phyloP scores from a whole-genome alignment of 2,797 vertebrate genomes.

The Peromyscus aztecus region DNA sequence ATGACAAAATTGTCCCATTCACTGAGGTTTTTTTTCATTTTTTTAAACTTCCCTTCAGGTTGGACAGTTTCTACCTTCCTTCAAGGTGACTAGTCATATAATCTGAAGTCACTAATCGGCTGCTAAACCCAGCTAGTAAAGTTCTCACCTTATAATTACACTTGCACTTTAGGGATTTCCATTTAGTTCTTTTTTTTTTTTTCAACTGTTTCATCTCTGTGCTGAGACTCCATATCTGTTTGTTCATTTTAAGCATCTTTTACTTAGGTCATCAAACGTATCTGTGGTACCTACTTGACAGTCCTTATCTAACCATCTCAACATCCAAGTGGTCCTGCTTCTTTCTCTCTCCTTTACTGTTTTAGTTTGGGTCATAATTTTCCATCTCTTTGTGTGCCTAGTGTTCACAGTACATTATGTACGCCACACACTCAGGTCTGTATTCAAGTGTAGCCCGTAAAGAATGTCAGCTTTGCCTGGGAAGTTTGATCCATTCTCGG shows the following conservation, averaged over 20 bases:
- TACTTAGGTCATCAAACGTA: not conserved
- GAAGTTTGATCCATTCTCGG: conserved; percentile 5
- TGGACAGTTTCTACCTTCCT: conserved; percentile 24
- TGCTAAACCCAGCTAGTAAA: not conserved
- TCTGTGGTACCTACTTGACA: conserved; percentile 1
- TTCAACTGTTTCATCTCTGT: conserved; percentile 20
- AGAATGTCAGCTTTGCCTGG: conserved; percentile 5
- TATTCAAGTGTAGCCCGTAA: not conserved
- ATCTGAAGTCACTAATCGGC: not conserved
- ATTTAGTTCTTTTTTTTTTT: conserved; percentile 14
- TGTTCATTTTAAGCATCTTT: conserved; percentile 41
- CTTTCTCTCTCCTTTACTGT: not conserved
- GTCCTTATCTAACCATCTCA: conserved; percentile 10
- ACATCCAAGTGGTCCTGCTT: not conserved
- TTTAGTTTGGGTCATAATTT: not conserved
- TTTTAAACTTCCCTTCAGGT: conserved; percentile 22
- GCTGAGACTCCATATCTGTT: not conserved
- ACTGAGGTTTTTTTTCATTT: not conserved
- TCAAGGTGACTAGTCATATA: conserved; percentile 34
- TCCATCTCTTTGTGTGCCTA: conserved; percentile 10
- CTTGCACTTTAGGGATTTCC: not conserved
- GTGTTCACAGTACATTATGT: conserved; percentile 9
- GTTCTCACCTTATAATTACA: not conserved
- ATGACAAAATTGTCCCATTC: not conserved
- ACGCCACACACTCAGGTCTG: not conserved